Conservation (phyloP, 2,888 invertebrate species). For the Dascillus cervinus region DNA sequence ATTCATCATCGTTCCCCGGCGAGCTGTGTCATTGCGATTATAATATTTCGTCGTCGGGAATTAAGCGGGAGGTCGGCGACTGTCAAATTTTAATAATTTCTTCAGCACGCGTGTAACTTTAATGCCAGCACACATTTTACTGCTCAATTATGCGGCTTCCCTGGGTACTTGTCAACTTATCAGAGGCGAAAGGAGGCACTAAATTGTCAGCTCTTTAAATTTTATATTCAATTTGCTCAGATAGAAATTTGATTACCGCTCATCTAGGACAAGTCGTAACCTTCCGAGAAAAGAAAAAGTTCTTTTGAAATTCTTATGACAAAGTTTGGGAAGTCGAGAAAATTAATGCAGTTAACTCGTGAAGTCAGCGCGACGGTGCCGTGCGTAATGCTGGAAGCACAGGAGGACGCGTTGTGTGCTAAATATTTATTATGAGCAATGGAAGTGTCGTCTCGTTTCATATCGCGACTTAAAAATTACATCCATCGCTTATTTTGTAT, state of each 20-base stretch:
- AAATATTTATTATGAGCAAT: too few relatives aligned
- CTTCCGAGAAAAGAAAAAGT: constrained; percentile 22
- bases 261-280: constrained; percentile 30
- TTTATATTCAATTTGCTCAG: constrained; percentile 42
- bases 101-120: constrained; percentile 32
- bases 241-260: constrained; percentile 38
- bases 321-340: constrained; percentile 21
- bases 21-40: constrained; percentile 20
- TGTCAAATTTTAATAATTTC: constrained; percentile 38
- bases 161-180: constrained; percentile 40
- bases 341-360: constrained; percentile 24
- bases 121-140: constrained; percentile 31
- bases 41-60: constrained; percentile 21
- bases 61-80: constrained; percentile 25
- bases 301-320: constrained; percentile 25
- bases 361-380: constrained; percentile 14
- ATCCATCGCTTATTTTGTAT: too few relatives aligned
- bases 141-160: constrained; percentile 39
- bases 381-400: too few relatives aligned
- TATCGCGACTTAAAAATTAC: too few relatives aligned
- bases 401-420: too few relatives aligned
- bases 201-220: constrained; percentile 41
- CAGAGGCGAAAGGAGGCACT: constrained; percentile 25
- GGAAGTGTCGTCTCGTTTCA: too few relatives aligned
- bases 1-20: constrained; percentile 20